Evolutionary conservation across 37 sponge, comb jelly and placozoan genomes (phyloP).

Genomic region (Haliclona indistincta): DNA sequence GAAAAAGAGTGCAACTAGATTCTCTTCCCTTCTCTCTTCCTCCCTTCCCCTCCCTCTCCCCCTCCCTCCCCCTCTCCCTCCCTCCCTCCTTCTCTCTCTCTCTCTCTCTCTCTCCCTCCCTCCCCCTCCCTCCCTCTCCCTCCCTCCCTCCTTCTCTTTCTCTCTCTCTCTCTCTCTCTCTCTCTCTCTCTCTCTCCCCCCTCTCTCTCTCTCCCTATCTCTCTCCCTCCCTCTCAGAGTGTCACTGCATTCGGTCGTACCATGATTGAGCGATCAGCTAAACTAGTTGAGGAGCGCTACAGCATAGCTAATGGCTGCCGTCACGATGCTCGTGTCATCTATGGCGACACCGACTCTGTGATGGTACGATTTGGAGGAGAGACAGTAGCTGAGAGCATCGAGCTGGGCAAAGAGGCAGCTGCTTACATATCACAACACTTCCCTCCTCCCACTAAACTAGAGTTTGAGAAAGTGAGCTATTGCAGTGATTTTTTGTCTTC

Average conservation of each 20-base stretch:
- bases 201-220: not conserved
- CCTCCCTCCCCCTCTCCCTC: not conserved
- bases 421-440: slow-evolving; percentile 73
- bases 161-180: not conserved
- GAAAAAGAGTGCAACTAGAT: too few species aligned
- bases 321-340: slow-evolving; percentile 87
- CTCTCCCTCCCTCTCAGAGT: not conserved
- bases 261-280: slow-evolving; percentile 26
- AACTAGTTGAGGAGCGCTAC: slow-evolving; percentile 68
- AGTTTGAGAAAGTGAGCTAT: slow-evolving; percentile 98
- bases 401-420: slow-evolving; percentile 89
- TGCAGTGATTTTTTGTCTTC: too few species aligned
- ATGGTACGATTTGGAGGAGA: slow-evolving; percentile 86
- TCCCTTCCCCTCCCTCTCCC: not conserved
- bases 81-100: not conserved
- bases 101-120: not conserved
- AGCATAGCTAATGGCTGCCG: not conserved
- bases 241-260: not conserved
- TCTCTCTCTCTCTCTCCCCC: not conserved
- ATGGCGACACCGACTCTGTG: slow-evolving; percentile 98
- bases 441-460: slow-evolving; percentile 89
- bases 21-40: not conserved
- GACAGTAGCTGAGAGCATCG: slow-evolving; percentile 87
- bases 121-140: not conserved
- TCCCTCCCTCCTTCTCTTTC: not conserved